Percentiles rank a stretch among this genome's conserved stretches.
phyloP scores from a whole-genome alignment of 2,797 vertebrate genomes.

The Characodon lateralis region DNA sequence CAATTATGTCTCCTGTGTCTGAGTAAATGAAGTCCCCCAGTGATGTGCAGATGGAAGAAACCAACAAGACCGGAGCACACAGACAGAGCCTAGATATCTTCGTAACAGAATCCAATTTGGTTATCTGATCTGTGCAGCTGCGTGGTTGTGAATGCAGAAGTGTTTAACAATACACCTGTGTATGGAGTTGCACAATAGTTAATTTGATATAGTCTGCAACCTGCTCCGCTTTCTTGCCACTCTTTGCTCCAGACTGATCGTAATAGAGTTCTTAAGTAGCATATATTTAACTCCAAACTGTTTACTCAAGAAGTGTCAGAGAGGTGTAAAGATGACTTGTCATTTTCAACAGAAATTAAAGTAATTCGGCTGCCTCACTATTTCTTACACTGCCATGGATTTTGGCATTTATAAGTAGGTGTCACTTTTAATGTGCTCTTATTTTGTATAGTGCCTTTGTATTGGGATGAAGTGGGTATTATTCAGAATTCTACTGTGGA shows the following conservation, averaged over 20 bases:
- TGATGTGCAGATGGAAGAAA: background rate
- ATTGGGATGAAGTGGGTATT: background rate
- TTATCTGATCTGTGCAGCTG: conserved; percentile 11
- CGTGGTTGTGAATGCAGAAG: conserved; percentile 16
- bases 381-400: background rate
- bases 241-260: background rate
- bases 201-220: background rate
- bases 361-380: background rate
- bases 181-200: background rate
- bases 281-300: background rate
- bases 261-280: background rate
- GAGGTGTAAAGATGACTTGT: background rate
- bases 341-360: background rate
- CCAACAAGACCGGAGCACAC: background rate
- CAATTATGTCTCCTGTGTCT: background rate
- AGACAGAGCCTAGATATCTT: conserved; percentile 3
- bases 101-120: conserved; percentile 9
- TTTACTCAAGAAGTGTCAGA: background rate
- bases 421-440: background rate
- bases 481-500: too few species aligned
- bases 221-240: background rate
- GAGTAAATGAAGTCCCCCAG: background rate
- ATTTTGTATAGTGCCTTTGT: background rate
- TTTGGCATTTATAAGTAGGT: background rate
- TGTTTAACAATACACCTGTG: conserved; percentile 5